phyloP scores from a whole-genome alignment of 2,888 invertebrate species.

The Melieria crassipennis region DNA sequence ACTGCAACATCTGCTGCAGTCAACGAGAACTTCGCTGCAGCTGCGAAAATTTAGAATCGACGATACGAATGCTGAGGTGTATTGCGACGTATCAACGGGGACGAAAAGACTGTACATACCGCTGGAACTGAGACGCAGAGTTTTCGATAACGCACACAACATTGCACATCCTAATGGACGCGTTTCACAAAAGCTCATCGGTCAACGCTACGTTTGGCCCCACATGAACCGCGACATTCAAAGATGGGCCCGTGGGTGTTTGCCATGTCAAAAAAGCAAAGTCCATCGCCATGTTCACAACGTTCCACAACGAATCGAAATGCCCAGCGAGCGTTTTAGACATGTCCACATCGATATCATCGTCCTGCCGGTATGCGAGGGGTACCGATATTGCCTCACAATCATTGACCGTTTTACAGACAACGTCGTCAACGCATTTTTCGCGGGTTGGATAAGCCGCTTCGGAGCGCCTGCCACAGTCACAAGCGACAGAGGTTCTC shows the following conservation, averaged over 20 bases:
- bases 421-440: too few relatives aligned
- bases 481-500: neutral
- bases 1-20: constrained; percentile 22
- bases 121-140: too few relatives aligned
- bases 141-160: constrained; percentile 6
- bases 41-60: constrained; percentile 28
- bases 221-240: constrained; percentile 8
- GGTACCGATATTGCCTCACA: constrained; percentile 1
- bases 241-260: neutral
- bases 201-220: constrained; percentile 12
- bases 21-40: constrained; percentile 30
- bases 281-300: neutral
- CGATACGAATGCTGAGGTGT: constrained; percentile 12
- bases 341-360: constrained; percentile 27
- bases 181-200: constrained; percentile 5
- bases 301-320: neutral
- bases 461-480: too few relatives aligned
- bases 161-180: constrained; percentile 15
- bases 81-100: constrained; percentile 35
- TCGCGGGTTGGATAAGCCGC: too few relatives aligned
- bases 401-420: constrained; percentile 1
- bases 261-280: neutral
- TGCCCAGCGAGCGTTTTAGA: constrained; percentile 8
- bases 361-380: neutral
- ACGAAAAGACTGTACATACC: constrained; percentile 24